Evolutionary conservation across 2,888 invertebrate species (phyloP), one percentile per base, ranked within the genome.

Genomic region (Sthenelais limicola): DNA sequence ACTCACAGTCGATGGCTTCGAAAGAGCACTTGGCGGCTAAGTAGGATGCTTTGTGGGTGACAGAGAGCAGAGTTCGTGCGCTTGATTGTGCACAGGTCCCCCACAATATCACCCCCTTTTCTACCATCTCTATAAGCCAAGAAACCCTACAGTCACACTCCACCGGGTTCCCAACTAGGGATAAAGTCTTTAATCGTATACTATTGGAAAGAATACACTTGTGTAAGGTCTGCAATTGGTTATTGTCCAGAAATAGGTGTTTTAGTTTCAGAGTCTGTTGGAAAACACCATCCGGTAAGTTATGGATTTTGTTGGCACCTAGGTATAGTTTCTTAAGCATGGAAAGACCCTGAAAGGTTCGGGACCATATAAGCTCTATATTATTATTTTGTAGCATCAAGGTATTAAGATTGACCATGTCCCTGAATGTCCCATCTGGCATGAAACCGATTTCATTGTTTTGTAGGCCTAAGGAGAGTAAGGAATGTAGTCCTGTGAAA

Each of bases 321-420:
- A 79, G 70, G 33, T 76, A 47, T 3, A 79, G 72, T 32, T 72
- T 73, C 32, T 74, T 72, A 32, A 79, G 52, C 3, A 56, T 69
- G n/a, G 72, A 32, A n/a, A 78, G 56, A 18, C 75, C 74, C 9
- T 48, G 30, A 52, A 79, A 76, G 26, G 71, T 73, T 47, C 35
- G 54, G 9, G 51, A 35, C 76, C 76, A 76, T 56, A 77, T 47
- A 15, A 52, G 43, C 1, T 75, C 71, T 18, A 79, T 28, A 26
- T 72, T 38, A 68, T 79, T 79, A 66, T 78, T 72, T 18, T 77
- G 74, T 12, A 79, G 73, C 67, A 54, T 73, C 3, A 79, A 70
- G 12, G 38, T 52, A 33, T 66, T 76, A 24, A 79, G 72, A 56
- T 75, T 78, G 0, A 49, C 33, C 9, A 78, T 68, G 32, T 66